Percentiles rank a stretch among this genome's conserved stretches.
These are phyloP conservation scores for Drosophila phalerata DNA, from an alignment of 2,888 invertebrate species.

Conservation along the genomic window DNA sequence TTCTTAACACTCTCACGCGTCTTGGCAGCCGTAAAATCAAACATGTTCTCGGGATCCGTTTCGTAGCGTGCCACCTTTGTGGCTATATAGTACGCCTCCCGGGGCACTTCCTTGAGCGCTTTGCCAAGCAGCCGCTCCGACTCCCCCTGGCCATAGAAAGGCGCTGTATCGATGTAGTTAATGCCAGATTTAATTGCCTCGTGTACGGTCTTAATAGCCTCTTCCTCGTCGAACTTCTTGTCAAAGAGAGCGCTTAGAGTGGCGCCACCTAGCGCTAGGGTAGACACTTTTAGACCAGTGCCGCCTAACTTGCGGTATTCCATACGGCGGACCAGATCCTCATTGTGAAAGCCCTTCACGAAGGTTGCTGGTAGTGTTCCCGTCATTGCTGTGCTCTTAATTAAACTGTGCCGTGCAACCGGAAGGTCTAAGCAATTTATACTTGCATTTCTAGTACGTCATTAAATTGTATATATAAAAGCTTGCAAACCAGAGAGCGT, in stretches of 20 bases:
- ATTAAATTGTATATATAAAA: background rate
- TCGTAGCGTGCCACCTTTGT: slow-evolving; percentile 97
- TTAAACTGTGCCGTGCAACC: slow-evolving; percentile 10
- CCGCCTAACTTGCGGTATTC: slow-evolving; percentile 89
- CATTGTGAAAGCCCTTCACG: slow-evolving; percentile 89
- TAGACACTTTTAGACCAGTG: slow-evolving; percentile 90
- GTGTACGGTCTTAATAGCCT: slow-evolving; percentile 89
- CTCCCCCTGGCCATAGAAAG: slow-evolving; percentile 95
- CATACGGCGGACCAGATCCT: slow-evolving; percentile 88
- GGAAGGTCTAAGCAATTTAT: slow-evolving; percentile 20
- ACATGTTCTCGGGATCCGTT: slow-evolving; percentile 89
- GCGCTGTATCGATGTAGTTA: slow-evolving; percentile 96
- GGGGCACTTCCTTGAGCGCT: slow-evolving; percentile 92
- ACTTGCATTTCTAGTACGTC: background rate
- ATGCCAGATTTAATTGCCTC: slow-evolving; percentile 91
- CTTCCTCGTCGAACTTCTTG: slow-evolving; percentile 86
- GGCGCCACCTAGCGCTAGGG: slow-evolving; percentile 91
- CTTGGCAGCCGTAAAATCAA: slow-evolving; percentile 93
- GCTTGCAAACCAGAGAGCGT: background rate
- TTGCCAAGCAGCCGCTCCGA: slow-evolving; percentile 94
- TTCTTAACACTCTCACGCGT: slow-evolving; percentile 91
- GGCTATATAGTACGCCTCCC: slow-evolving; percentile 93
- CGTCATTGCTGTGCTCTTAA: slow-evolving; percentile 42
- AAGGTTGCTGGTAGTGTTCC: slow-evolving; percentile 87
- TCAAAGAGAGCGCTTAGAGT: slow-evolving; percentile 91